Evolutionary conservation across 2,113 vertebrate species (phyloP), one percentile per base, ranked within the genome.

Genomic region (Pygoscelis antarcticus): DNA sequence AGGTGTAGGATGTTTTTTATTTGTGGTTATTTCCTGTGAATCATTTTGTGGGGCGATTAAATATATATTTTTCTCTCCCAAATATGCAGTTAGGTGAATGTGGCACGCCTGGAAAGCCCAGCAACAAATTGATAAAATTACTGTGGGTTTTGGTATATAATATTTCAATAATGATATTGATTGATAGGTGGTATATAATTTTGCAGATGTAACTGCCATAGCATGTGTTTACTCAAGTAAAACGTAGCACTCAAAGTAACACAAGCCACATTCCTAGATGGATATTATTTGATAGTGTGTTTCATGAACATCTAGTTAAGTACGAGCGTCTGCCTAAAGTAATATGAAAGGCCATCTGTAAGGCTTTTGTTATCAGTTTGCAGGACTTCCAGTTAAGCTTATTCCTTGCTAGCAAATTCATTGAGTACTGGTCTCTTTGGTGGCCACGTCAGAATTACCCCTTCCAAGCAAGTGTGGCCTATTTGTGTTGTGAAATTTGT

Each of bases 11-110:
- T 77, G 25, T 11, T 80, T 94, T 96, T 66, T 1, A 49, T 94
- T 91, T 91, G 51, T 80, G n/a, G 25, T 89, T 94, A 52, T 95
- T 97, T 95, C 81, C n/a, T 72, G 27, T 83, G 22, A 92, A 66
- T 79, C 1, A 40, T 44, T 91, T 69, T 72, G 27, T 34, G 7
- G 3, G 60, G 19, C 66, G 74, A 94, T 90, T 58, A 72, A 74
- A 79, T 60, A 30, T 4, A 2, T 54, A 4, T 49, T 47, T 84
- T 80, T 72, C 10, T 79, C 18, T 75, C 17, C 21, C 36, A 40
- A 62, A 32, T 55, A 49, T 62, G 36, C 77, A 92, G 14, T 44
- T 44, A 85, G 52, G 13, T 72, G 26, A 93, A 60, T 25, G 26
- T 44, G 22, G 3, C 10, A 54, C 1, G 4, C 7, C 46, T 80